These are phyloP conservation scores for Heliconius melpomene DNA, from an alignment of 1,140 invertebrate genomes.

Conservation along the genomic window DNA sequence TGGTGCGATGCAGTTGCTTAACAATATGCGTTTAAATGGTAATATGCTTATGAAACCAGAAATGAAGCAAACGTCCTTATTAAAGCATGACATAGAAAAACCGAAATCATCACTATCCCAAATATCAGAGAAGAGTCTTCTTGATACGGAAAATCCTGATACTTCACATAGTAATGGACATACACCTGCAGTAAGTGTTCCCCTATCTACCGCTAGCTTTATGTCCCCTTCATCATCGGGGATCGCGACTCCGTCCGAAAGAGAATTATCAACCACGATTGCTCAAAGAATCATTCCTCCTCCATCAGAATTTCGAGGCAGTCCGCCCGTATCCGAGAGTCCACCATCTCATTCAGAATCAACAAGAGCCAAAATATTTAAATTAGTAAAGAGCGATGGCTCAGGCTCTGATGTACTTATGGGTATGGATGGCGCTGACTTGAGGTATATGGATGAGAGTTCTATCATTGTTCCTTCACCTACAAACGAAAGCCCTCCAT, in stretches of 20 bases:
- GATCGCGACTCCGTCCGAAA: constrained; percentile 73
- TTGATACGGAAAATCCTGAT: constrained; percentile 83
- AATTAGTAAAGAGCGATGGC: constrained; percentile 80
- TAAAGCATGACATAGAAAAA: constrained; percentile 67
- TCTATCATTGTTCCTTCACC: constrained; percentile 90
- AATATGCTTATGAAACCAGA: constrained; percentile 79
- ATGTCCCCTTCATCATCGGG: constrained; percentile 72
- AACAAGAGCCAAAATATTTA: constrained; percentile 82
- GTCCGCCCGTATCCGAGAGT: constrained; percentile 84
- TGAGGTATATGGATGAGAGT: constrained; percentile 94
- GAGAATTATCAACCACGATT: constrained; percentile 80
- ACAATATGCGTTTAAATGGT: constrained; percentile 83
- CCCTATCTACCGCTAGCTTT: constrained; percentile 59
- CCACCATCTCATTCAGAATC: constrained; percentile 82
- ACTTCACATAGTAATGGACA: constrained; percentile 59
- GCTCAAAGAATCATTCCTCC: constrained; percentile 87
- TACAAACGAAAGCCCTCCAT: constrained; percentile 87
- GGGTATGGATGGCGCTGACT: constrained; percentile 89
- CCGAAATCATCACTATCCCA: constrained; percentile 83
- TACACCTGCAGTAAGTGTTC: constrained; percentile 57
- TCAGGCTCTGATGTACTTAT: constrained; percentile 88
- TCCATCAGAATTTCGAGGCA: constrained; percentile 87
- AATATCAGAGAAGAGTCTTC: constrained; percentile 85
- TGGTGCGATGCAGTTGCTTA: constrained; percentile 81
- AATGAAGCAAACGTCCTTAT: constrained; percentile 58